phyloP scores from a whole-genome alignment of 2,797 vertebrate genomes.

The Poliocrania exsul region DNA sequence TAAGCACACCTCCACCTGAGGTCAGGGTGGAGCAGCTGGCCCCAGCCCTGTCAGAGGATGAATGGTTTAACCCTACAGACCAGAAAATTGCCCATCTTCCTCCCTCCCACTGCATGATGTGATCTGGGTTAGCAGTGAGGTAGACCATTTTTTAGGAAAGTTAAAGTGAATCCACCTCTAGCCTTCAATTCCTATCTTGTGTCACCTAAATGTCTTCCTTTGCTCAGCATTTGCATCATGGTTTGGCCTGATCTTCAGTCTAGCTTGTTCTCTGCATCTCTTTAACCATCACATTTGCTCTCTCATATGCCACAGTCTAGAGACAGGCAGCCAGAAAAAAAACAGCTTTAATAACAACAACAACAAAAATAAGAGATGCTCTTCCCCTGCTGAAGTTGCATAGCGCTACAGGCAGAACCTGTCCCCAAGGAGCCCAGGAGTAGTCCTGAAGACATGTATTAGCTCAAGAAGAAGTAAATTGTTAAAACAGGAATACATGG shows the following conservation, averaged over 20 bases:
- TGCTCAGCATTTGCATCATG: not conserved
- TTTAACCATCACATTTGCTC: not conserved
- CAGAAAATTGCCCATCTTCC: not conserved
- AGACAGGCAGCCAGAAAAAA: not conserved
- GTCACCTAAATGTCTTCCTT: not conserved
- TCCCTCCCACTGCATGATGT: not conserved
- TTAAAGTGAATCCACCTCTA: not conserved
- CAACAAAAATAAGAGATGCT: not conserved
- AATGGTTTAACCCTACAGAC: not conserved
- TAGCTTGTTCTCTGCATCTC: not conserved
- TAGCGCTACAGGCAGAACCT: not conserved
- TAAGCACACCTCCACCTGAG: not conserved
- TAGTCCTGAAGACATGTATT: not conserved
- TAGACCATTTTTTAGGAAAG: not conserved
- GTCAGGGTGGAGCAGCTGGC: not conserved
- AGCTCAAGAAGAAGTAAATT: not conserved
- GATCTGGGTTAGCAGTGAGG: not conserved
- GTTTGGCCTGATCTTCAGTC: conserved; percentile 2
- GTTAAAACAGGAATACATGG: not conserved
- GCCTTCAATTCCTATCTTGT: not conserved
- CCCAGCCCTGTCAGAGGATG: not conserved
- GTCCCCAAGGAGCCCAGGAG: not conserved
- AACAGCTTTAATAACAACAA: not conserved
- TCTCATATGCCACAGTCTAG: not conserved
- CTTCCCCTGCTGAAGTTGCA: not conserved